These are phyloP conservation scores for Sebastes miniatus DNA, from an alignment of 2,797 vertebrate genomes.

Conservation along the genomic window DNA sequence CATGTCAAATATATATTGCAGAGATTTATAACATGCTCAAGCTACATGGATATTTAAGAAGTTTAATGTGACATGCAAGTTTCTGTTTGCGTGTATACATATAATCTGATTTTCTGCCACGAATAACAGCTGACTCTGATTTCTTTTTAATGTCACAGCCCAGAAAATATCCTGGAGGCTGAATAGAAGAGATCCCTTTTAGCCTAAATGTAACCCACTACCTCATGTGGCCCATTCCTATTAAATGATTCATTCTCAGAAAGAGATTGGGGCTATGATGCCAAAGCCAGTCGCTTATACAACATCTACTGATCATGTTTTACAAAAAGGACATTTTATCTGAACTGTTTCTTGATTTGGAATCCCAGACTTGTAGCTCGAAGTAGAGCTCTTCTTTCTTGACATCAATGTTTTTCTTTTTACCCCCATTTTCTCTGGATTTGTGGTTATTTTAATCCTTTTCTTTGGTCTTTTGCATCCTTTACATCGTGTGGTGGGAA, in stretches of 20 bases:
- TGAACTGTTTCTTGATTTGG: background rate
- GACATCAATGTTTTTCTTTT: background rate
- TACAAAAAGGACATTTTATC: background rate
- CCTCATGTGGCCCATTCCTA: slow-evolving; percentile 15
- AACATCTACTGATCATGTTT: slow-evolving; percentile 3
- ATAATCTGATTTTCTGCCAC: slow-evolving; percentile 28
- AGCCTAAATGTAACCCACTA: slow-evolving; percentile 36
- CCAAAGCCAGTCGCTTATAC: background rate
- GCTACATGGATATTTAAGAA: slow-evolving; percentile 13
- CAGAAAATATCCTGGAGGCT: slow-evolving; percentile 40
- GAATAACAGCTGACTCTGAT: slow-evolving; percentile 16
- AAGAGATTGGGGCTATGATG: slow-evolving; percentile 13
- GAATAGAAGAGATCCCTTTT: slow-evolving; percentile 38
- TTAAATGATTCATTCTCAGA: slow-evolving; percentile 50
- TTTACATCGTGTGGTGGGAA: background rate
- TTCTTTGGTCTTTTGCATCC: background rate
- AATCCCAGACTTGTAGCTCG: background rate
- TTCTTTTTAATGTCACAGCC: slow-evolving; percentile 36
- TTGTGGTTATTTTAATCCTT: slow-evolving; percentile 11
- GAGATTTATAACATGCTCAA: slow-evolving; percentile 12
- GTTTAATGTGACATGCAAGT: slow-evolving; percentile 23
- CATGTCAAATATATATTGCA: slow-evolving; percentile 21
- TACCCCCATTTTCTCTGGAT: background rate
- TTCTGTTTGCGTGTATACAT: background rate
- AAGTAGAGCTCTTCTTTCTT: background rate